Evolutionary conservation across 2,797 vertebrate species (phyloP).

Genomic region (Hypotaenidia okinawae): DNA sequence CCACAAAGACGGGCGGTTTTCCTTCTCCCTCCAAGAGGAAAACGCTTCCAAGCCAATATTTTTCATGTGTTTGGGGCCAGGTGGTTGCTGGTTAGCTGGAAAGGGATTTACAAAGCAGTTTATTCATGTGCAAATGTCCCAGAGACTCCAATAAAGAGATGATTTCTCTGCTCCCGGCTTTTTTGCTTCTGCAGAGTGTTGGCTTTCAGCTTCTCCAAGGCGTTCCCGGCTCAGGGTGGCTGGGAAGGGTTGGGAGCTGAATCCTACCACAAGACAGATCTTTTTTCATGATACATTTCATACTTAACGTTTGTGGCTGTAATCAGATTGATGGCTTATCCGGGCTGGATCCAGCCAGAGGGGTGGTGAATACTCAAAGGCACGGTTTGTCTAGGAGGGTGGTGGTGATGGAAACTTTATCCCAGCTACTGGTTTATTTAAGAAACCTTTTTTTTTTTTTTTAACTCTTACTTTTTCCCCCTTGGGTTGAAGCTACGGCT

Average conservation of each 20-base stretch:
- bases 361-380: neutral
- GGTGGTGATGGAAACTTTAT: neutral
- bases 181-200: neutral
- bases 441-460: neutral
- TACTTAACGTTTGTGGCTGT: neutral
- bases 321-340: neutral
- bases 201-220: neutral
- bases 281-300: neutral
- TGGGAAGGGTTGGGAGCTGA: neutral
- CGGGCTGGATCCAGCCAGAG: neutral
- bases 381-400: slow-evolving; percentile 15
- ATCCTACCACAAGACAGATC: neutral
- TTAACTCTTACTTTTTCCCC: neutral
- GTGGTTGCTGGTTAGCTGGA: neutral
- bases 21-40: neutral
- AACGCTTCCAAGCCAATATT: neutral
- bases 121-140: neutral
- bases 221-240: accelerated
- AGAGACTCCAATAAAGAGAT: neutral
- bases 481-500: neutral
- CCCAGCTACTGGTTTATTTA: neutral
- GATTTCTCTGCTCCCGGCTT: neutral
- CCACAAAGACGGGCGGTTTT: neutral
- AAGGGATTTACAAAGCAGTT: neutral
- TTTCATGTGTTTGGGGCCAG: neutral